Percentiles rank a stretch among this genome's conserved stretches.
phyloP scores from a whole-genome alignment of 1,140 invertebrate species.

The Sitophilus oryzae region DNA sequence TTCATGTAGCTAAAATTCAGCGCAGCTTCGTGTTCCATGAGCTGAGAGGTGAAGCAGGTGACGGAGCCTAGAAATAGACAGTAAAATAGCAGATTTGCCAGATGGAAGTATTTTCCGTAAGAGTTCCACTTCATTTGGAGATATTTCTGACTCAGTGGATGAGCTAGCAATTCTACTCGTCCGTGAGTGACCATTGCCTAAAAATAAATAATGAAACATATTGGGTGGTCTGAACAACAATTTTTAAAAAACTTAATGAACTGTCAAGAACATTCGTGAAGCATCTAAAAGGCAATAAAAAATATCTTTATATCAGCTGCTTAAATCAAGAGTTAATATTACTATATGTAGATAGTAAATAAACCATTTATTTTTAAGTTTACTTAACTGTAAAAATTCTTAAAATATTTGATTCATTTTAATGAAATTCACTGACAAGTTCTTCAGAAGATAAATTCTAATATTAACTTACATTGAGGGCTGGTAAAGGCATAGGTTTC shows the following conservation, averaged over 20 bases:
- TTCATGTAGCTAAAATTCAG: slow-evolving; percentile 15
- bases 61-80: slow-evolving; percentile 68
- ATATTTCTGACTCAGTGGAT: slow-evolving; percentile 78
- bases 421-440: no score
- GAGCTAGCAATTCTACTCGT: slow-evolving; percentile 70
- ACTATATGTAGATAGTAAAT: no score
- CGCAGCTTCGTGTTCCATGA: slow-evolving; percentile 33
- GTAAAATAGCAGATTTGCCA: slow-evolving; percentile 69
- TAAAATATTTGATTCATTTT: no score
- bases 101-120: slow-evolving; percentile 79
- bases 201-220: slow-evolving; percentile 7
- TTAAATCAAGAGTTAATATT: no score
- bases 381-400: no score
- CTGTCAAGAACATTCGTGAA: no score
- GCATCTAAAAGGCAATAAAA: no score
- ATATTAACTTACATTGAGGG: slow-evolving; percentile 60
- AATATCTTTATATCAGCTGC: no score
- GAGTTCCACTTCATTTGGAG: slow-evolving; percentile 84
- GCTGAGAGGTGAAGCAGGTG: slow-evolving; percentile 58
- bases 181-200: slow-evolving; percentile 79
- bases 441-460: background rate
- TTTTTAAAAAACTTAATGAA: no score
- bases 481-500: slow-evolving; percentile 59
- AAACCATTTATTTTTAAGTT: no score
- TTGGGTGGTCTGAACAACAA: no score